Conservation (phyloP, 2,113 vertebrate genomes). For the Cervus canadensis region DNA sequence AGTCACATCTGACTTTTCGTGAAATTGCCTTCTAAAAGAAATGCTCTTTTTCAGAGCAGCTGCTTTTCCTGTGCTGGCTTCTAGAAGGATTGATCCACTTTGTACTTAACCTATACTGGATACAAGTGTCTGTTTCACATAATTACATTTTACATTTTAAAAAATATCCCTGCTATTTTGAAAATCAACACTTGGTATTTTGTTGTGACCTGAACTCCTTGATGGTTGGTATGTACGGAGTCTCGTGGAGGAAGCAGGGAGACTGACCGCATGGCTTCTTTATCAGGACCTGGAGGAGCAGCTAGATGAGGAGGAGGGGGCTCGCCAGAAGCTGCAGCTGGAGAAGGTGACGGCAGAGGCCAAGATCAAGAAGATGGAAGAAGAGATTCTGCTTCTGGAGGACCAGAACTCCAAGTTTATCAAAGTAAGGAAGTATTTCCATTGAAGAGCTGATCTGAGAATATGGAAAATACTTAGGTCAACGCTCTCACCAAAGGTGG, state of each 20-base stretch:
- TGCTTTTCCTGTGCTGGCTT: neutral
- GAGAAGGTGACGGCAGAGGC: conserved; percentile 98
- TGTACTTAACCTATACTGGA: neutral
- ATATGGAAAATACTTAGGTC: neutral
- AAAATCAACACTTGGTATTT: neutral
- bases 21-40: neutral
- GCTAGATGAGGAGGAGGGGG: conserved; percentile 96
- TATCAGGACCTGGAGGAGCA: conserved; percentile 95
- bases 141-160: neutral
- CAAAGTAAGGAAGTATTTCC: conserved; percentile 84
- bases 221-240: accelerated
- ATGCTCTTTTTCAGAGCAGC: neutral
- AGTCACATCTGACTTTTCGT: neutral
- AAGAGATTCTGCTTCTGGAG: conserved; percentile 94
- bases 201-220: accelerated
- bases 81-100: neutral
- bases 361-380: conserved; percentile 99
- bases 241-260: neutral
- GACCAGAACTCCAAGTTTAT: conserved; percentile 98
- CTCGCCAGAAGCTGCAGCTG: conserved; percentile 96
- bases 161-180: neutral
- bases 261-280: neutral
- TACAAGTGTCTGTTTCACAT: neutral
- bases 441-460: neutral
- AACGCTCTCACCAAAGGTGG: neutral